These are phyloP conservation scores for Anableps anableps DNA, from an alignment of 2,797 vertebrate species.

Conservation along the genomic window DNA sequence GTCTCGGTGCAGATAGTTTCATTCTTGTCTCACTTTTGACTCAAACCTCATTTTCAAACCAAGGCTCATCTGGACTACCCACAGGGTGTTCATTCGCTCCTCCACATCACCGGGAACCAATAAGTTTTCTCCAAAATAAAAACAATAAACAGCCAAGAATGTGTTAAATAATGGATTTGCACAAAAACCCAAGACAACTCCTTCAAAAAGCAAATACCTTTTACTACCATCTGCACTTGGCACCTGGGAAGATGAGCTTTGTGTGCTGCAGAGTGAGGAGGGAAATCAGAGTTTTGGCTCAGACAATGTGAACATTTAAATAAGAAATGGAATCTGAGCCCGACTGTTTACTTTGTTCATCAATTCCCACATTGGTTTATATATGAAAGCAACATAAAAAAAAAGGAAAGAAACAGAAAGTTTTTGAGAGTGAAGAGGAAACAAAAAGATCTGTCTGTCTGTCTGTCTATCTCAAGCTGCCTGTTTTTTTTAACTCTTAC, in stretches of 20 bases:
- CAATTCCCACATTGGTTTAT: conserved; percentile 64
- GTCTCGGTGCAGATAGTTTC: conserved; percentile 32
- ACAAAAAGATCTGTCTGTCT: conserved; percentile 1
- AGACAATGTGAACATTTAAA: conserved; percentile 81
- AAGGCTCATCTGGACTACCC: conserved; percentile 48
- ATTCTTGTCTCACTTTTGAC: conserved; percentile 64
- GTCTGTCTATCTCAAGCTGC: conserved; percentile 11
- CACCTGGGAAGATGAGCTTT: conserved; percentile 78
- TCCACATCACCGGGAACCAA: conserved; percentile 50
- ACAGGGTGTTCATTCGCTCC: conserved; percentile 36
- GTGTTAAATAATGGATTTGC: conserved; percentile 79
- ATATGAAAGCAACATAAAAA: conserved; percentile 37
- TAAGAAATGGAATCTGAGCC: conserved; percentile 75
- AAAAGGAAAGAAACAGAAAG: conserved; percentile 37
- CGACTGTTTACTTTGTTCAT: conserved; percentile 73
- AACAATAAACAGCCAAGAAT: conserved; percentile 75
- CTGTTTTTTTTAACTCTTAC: conserved; percentile 48
- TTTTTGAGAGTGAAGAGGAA: conserved; percentile 15
- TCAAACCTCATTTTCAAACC: conserved; percentile 70
- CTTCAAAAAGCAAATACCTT: conserved; percentile 79
- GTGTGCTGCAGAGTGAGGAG: conserved; percentile 71
- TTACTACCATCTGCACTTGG: conserved; percentile 76
- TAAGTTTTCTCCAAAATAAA: conserved; percentile 70
- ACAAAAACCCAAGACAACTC: conserved; percentile 75
- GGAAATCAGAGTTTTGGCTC: conserved; percentile 80